Evolutionary conservation across 2,113 vertebrate species (phyloP), one percentile per base, ranked within the genome.

Genomic region (Notarius lentiginosus): DNA sequence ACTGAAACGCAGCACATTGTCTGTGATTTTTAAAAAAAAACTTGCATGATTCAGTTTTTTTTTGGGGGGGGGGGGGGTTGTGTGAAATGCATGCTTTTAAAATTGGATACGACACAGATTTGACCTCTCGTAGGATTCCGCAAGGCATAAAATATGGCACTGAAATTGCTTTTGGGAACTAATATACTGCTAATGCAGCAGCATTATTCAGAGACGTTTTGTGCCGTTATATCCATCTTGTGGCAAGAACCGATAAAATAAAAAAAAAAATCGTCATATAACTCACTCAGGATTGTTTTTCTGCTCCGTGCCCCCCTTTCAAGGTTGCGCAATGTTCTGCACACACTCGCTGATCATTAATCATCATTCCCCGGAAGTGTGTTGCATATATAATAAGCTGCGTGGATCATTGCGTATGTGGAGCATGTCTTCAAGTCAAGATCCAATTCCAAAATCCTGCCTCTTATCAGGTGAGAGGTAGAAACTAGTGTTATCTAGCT

Each of bases 151-250:
- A 58, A 75, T 15, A 47, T 18, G 63, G n/a, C 65, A 70, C n/a
- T 14, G 24, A 66, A 68, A 83, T 70, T 83, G 83, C 70, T 60
- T 75, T 84, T 75, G 68, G 55, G 60, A 60, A 60, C 51, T 56
- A 55, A 84, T 66, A 83, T 27, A 68, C 81, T 30, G 41, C 58
- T 66, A 66, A 83, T 66, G 47, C 81, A 30, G 61, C 47, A 68
- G 47, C 41, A 66, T 3, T 66, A 55, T 83, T 53, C 27, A 4
- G 1, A 49, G 30, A 58, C 79, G 41, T 80, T 80, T 60, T 41
- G 79, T 60, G 53, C 79, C 22, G 7, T 80, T 80, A 22, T 80
- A 41, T 80, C 27, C 55, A 60, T 80, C 55, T 60, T 34, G 55
- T 34, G 55, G 77, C 79, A 80, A 34, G 55, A 60, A 58, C 7